A percentile compares a stretch with the other conserved stretches of the same genome.
Evolutionary conservation across 2,888 invertebrate genomes (phyloP).

Genomic region (Volucella zonaria): DNA sequence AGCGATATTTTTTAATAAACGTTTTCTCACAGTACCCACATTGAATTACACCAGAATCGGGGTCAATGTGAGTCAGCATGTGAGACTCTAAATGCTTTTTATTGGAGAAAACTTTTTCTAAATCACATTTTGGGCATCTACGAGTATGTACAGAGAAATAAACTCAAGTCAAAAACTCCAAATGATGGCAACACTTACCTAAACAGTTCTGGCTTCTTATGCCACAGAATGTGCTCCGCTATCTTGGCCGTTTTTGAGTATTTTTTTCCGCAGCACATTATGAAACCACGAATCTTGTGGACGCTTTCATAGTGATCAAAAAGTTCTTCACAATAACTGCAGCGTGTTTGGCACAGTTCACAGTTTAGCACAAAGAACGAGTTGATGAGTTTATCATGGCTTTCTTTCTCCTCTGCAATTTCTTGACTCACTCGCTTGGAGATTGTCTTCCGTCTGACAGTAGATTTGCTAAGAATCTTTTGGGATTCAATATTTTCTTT

Average conservation of each 20-base stretch:
- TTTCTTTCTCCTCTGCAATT: conserved; percentile 14
- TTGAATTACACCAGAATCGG: conserved; percentile 62
- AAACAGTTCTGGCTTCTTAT: conserved; percentile 75
- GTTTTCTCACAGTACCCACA: conserved; percentile 75
- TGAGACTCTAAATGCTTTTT: conserved; percentile 73
- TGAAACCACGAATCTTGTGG: conserved; percentile 74
- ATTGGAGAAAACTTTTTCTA: conserved; percentile 64
- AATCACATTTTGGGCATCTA: conserved; percentile 57
- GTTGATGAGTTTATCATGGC: conserved; percentile 44
- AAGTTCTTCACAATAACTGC: conserved; percentile 49
- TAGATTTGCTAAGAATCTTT: neutral
- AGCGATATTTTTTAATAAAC: conserved; percentile 75
- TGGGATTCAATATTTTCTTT: neutral
- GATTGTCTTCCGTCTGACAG: neutral
- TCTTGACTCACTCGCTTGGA: conserved; percentile 10
- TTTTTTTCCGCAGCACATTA: conserved; percentile 74
- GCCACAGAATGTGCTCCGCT: conserved; percentile 75
- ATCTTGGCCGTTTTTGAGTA: conserved; percentile 66
- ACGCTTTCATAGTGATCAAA: conserved; percentile 70
- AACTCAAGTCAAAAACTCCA: neutral
- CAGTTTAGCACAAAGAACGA: conserved; percentile 57
- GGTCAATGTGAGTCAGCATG: conserved; percentile 72
- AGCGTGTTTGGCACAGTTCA: conserved; percentile 67
- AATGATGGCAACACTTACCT: conserved; percentile 47
- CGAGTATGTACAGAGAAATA: neutral